These are phyloP conservation scores for Sussaba pulchella DNA, from an alignment of 2,888 invertebrate genomes.

Conservation along the genomic window DNA sequence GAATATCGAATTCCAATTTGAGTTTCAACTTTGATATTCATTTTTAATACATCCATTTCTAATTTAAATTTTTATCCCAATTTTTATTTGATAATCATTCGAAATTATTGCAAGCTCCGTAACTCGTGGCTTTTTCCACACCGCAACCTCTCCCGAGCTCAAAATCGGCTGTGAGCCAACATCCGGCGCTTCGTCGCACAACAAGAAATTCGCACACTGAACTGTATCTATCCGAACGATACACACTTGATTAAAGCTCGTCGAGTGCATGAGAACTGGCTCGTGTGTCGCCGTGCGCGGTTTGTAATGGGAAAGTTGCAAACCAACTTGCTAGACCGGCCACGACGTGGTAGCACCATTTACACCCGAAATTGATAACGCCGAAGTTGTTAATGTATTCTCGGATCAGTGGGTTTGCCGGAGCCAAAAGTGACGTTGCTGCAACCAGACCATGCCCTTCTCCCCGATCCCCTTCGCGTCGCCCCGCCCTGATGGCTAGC, in stretches of 20 bases:
- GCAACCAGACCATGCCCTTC: too few species aligned
- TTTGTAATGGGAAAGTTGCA: constrained; percentile 68
- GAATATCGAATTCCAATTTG: too few species aligned
- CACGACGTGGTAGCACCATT: constrained; percentile 70
- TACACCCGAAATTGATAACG: constrained; percentile 80
- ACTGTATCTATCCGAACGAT: constrained; percentile 52
- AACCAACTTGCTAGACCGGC: constrained; percentile 76
- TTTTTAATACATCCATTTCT: too few species aligned
- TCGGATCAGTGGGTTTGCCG: constrained; percentile 78
- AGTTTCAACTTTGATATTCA: too few species aligned
- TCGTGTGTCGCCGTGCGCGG: neutral
- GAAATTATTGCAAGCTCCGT: constrained; percentile 78
- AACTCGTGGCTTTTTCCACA: constrained; percentile 68
- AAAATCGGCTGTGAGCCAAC: constrained; percentile 69
- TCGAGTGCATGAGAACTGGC: constrained; percentile 17
- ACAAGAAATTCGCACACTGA: constrained; percentile 46
- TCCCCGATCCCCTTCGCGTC: neutral
- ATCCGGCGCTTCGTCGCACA: constrained; percentile 39
- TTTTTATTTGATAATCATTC: constrained; percentile 76
- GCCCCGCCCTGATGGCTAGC: constrained; percentile 15
- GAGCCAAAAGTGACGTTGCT: constrained; percentile 44
- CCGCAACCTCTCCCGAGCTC: constrained; percentile 67
- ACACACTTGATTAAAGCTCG: constrained; percentile 47
- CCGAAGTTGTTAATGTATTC: constrained; percentile 81
- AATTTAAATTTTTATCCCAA: too few species aligned